A percentile compares a stretch with the other conserved stretches of the same genome.
Evolutionary conservation across 2,888 invertebrate species (phyloP).

Genomic region (Caradrina kadenii): DNA sequence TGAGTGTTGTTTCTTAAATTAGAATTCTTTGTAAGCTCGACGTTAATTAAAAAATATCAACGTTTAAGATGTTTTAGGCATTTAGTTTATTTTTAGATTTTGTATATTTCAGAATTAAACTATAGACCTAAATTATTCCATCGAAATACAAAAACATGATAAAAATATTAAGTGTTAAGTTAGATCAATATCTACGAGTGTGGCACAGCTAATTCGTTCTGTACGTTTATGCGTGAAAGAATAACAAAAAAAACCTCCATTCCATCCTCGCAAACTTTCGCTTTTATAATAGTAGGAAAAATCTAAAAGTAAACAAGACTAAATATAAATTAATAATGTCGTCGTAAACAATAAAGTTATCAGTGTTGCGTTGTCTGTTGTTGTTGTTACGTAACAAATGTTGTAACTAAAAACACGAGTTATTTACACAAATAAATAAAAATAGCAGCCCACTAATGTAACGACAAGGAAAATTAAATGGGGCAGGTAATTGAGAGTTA

Average conservation of each 20-base stretch:
- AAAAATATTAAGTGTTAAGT: too few relatives aligned
- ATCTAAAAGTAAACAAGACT: background rate
- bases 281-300: too few relatives aligned
- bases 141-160: too few relatives aligned
- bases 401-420: too few relatives aligned
- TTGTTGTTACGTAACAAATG: background rate
- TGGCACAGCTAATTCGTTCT: too few relatives aligned
- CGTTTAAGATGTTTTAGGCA: background rate
- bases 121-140: too few relatives aligned
- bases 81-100: background rate
- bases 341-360: background rate
- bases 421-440: background rate
- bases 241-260: too few relatives aligned
- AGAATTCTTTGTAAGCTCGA: constrained; percentile 9
- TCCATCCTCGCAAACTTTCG: too few relatives aligned
- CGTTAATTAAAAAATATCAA: constrained; percentile 31
- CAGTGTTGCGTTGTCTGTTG: background rate
- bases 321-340: background rate
- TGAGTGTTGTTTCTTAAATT: background rate
- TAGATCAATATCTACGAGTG: too few relatives aligned
- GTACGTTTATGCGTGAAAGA: too few relatives aligned
- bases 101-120: too few relatives aligned
- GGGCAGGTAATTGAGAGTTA: constrained; percentile 2
- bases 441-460: background rate
- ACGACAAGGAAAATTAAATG: constrained; percentile 14